Evolutionary conservation across 2,888 invertebrate species (phyloP), one percentile per base, ranked within the genome.

Genomic region (Trypoxylon attenuatum): DNA sequence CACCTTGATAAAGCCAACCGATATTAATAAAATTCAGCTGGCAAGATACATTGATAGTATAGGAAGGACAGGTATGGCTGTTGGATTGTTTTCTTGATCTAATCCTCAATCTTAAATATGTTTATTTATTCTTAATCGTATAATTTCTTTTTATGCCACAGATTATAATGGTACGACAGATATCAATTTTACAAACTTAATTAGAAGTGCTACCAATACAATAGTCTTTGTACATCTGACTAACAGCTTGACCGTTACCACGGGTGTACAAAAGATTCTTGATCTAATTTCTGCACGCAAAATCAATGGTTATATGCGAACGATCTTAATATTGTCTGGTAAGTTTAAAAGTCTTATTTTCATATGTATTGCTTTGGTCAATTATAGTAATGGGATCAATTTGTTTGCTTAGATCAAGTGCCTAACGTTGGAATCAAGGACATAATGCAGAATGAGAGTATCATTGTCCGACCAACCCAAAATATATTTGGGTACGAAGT

Each of bases 401-500:
- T n/a, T 39, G 0, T n/a, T 45, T 33, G 5, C 75, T 22, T 58
- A 79, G 85, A 85, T 67, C 77, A 82, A 29, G 82, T 83, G 38
- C 66, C 82, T 2, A 78, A 77, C 22, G 45, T 73, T 0, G 78
- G 76, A 19, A 45, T 73, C 16, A 82, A 82, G 18, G 76, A 82
- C 13, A 59, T 71, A 15, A 65, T 74, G n/a, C 73, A 69, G 6
- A 81, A 84, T 50, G 80, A 81, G 0, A 82, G 71, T 42, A 68
- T 82, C 0, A 76, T 87, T 19, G 79, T 74, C 21, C 62, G 86
- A 2, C 87, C 87, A 5, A 85, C 85, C 0, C 84, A 86, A 59
- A 83, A 86, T 59, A 76, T 86, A 23, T 69, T 87, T 13, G 85
- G 83, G 18, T 87, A 84, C 50, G 86, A 87, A 57, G 80, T 87